Percentiles rank a stretch among this genome's conserved stretches.
Evolutionary conservation across 2,113 vertebrate species (phyloP).

Genomic region (Rhagologus leucostigma): DNA sequence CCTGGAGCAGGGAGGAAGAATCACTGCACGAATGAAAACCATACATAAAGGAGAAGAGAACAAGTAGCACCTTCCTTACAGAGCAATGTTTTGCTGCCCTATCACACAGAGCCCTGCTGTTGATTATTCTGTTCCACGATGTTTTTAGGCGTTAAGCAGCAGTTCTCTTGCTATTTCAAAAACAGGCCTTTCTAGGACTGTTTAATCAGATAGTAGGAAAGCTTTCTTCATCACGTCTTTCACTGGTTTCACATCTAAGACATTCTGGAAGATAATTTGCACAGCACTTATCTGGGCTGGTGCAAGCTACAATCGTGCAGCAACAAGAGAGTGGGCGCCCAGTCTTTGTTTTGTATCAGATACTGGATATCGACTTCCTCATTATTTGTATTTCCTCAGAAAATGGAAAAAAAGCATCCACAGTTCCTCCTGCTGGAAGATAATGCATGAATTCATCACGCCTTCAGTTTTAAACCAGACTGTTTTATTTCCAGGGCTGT

Average conservation of each 20-base stretch:
- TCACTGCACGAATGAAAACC: neutral
- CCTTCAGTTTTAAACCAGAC: neutral
- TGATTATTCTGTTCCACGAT: neutral
- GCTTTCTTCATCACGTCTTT: neutral
- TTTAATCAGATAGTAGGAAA: neutral
- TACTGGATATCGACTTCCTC: neutral
- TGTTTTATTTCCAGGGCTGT: neutral
- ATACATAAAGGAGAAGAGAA: neutral
- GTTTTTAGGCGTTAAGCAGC: neutral
- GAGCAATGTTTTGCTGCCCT: neutral
- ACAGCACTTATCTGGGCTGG: neutral
- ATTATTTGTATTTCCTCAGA: neutral
- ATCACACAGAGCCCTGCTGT: neutral
- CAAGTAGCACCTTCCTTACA: neutral
- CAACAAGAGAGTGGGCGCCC: neutral
- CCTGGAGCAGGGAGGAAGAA: neutral
- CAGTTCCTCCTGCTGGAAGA: neutral
- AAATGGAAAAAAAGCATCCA: neutral
- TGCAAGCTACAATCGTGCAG: neutral
- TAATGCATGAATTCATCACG: neutral
- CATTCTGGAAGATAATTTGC: neutral
- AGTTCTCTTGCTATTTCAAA: neutral
- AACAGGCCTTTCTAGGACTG: neutral
- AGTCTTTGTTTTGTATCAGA: constrained; percentile 5
- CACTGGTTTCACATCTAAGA: neutral